A percentile compares a stretch with the other conserved stretches of the same genome.
Evolutionary conservation across 2,888 invertebrate species (phyloP).

Genomic region (Eristalinus sepulchralis): DNA sequence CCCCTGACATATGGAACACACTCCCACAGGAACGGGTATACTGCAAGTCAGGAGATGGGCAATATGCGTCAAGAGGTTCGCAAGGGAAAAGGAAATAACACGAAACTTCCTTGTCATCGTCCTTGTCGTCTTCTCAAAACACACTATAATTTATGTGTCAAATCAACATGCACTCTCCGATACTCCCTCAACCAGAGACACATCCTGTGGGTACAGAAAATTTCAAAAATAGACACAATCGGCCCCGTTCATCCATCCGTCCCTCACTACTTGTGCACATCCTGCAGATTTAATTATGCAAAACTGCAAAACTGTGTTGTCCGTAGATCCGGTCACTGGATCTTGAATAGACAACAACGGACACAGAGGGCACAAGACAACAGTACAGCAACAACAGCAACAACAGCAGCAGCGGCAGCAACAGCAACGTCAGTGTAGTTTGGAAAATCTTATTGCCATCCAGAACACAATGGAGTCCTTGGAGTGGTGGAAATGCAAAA

Average conservation of each 20-base stretch:
- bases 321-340: slow-evolving; percentile 17
- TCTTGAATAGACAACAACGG: not conserved
- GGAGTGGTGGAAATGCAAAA: not conserved
- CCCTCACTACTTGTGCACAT: not conserved
- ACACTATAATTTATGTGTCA: slow-evolving; percentile 44
- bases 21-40: slow-evolving; percentile 5
- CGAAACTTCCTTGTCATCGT: slow-evolving; percentile 26
- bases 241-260: not conserved
- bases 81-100: not conserved
- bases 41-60: not conserved
- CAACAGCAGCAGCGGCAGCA: not conserved
- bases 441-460: not conserved
- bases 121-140: not conserved
- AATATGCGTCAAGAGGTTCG: not conserved
- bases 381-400: too few species aligned
- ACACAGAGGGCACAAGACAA: too few species aligned
- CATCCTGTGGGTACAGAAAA: slow-evolving; percentile 30
- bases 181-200: not conserved
- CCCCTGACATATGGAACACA: not conserved
- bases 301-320: slow-evolving; percentile 53
- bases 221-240: slow-evolving; percentile 31
- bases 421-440: too few species aligned
- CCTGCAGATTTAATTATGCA: slow-evolving; percentile 55
- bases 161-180: slow-evolving; percentile 1
- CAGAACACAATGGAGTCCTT: too few species aligned